A percentile compares a stretch with the other conserved stretches of the same genome.
These are phyloP conservation scores for Vireo griseus DNA, from an alignment of 2,797 vertebrate genomes.

Conservation along the genomic window DNA sequence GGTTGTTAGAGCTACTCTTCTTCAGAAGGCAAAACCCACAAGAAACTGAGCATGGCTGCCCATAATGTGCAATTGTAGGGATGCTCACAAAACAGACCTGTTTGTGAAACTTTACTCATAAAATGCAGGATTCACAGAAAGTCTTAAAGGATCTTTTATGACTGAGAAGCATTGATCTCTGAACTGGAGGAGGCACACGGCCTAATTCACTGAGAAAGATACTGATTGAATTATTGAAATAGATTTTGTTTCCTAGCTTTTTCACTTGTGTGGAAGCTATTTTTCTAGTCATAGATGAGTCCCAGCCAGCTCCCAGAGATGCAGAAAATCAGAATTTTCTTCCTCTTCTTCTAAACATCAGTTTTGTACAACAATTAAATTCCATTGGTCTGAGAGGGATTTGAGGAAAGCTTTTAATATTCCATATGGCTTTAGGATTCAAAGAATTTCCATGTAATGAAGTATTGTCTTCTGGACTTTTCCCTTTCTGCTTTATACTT, in stretches of 20 bases:
- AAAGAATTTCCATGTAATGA: conserved; percentile 55
- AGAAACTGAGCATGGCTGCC: neutral
- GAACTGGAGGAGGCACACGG: neutral
- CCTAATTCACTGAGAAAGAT: neutral
- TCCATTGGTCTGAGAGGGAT: conserved; percentile 15
- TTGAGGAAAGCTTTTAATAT: conserved; percentile 30
- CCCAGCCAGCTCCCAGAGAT: neutral
- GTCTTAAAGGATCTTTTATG: neutral
- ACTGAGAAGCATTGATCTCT: neutral
- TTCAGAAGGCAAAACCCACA: neutral
- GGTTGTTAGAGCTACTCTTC: neutral
- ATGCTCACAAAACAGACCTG: neutral
- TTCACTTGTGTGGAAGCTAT: neutral
- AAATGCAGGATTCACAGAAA: neutral
- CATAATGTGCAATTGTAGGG: neutral
- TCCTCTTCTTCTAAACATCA: neutral
- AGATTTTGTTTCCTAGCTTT: neutral
- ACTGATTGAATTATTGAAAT: neutral
- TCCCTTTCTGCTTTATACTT: conserved; percentile 61
- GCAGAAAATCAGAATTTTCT: neutral
- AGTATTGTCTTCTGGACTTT: conserved; percentile 52
- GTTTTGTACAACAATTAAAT: neutral
- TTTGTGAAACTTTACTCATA: neutral
- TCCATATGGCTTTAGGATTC: conserved; percentile 48
- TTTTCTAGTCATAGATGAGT: neutral